phyloP scores from a whole-genome alignment of 1,140 invertebrate species.

The Euura lappo region DNA sequence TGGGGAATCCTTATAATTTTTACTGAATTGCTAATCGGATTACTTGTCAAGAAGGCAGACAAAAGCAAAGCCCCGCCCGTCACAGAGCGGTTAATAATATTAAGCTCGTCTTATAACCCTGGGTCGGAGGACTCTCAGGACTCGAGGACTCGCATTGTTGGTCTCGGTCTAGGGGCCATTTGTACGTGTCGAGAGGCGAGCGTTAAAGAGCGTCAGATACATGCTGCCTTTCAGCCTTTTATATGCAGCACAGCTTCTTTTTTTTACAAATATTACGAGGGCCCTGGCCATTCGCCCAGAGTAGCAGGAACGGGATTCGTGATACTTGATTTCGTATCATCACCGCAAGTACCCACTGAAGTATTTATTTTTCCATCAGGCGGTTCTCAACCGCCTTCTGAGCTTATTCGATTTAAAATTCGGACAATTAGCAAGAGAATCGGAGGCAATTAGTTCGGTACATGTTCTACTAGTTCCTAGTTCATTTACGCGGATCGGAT shows the following conservation, averaged over 20 bases:
- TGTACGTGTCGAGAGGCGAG: conserved; percentile 13
- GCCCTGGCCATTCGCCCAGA: background rate
- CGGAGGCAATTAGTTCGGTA: too few relatives aligned
- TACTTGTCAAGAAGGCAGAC: conserved; percentile 1
- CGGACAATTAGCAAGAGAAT: too few relatives aligned
- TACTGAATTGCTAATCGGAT: background rate
- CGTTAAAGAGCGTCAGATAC: background rate
- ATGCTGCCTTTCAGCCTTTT: conserved; percentile 3
- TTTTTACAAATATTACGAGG: background rate
- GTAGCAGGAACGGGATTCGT: background rate
- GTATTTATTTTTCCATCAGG: too few relatives aligned
- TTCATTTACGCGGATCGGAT: conserved; percentile 4
- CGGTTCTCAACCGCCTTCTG: too few relatives aligned
- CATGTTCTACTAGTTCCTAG: background rate
- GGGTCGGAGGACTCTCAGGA: conserved; percentile 1
- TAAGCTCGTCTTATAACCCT: background rate
- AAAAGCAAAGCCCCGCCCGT: background rate
- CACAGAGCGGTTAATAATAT: conserved; percentile 1
- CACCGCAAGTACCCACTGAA: background rate
- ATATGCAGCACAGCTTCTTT: background rate
- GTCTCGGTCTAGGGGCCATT: conserved; percentile 2
- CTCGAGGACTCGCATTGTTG: conserved; percentile 13
- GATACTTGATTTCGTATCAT: background rate
- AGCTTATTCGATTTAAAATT: too few relatives aligned
- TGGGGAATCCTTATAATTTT: background rate